Evolutionary conservation across 2,113 vertebrate species (phyloP), one percentile per base, ranked within the genome.

Genomic region (Phainopepla nitens): DNA sequence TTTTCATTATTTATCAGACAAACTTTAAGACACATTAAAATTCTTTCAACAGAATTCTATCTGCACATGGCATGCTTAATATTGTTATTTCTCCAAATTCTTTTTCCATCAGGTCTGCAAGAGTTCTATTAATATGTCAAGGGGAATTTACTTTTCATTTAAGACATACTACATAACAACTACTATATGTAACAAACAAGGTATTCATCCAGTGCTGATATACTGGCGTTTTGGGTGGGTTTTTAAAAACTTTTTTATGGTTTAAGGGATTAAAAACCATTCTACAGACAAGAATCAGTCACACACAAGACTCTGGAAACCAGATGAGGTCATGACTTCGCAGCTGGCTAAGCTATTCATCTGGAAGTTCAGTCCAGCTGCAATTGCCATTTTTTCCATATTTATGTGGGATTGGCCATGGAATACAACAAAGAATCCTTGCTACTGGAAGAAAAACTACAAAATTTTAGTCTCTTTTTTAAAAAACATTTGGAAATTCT

Each of bases 181-280:
- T 54, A 56, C 47, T 95, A 85, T 71, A 72, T 14, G 35, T 72
- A 94, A 94, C 69, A 82, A 95, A 95, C 85, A 96, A 93, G 60
- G 77, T 96, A 97, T 97, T 94, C 83, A 97, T 93, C 76, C 76
- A 97, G 80, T 90, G 60, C 80, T 96, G 94, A 96, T 94, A 93
- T 85, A 96, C 60, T 95, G 76, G 16, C 75, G 61, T 13, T 54
- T 86, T 27, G 58, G 50, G 58, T 51, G 27, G 1, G 7, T 81
- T 73, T 88, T 51, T 1, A 10, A 9, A 14, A 25, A 39, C 12
- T 66, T 35, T 71, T 86, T 94, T 87, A 62, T 58, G 42, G 42
- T 87, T 91, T 91, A 90, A 94, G 75, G 57, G 81, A 96, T 96
- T 94, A 91, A 93, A 90, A 82, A 86, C 27, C 57, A 79, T 89